Percentiles rank a stretch among this genome's conserved stretches.
Evolutionary conservation across 1,140 invertebrate species (phyloP).

Genomic region (Listronotus oregonensis): DNA sequence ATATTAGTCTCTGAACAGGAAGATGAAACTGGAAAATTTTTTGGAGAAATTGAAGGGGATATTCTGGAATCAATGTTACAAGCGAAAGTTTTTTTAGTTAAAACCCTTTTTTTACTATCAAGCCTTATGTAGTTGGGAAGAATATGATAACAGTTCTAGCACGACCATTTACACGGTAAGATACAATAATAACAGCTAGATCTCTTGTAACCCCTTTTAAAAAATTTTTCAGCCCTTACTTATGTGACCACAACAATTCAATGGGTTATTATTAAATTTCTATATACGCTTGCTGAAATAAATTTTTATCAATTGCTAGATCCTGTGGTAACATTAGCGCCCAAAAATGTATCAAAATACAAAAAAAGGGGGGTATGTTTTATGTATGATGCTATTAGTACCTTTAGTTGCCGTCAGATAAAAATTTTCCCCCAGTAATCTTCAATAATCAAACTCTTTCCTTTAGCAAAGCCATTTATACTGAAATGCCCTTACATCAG

Average conservation of each 20-base stretch:
- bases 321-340: slow-evolving; percentile 32
- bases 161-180: slow-evolving; percentile 10
- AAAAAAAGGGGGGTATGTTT: too few relatives aligned
- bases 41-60: slow-evolving; percentile 80
- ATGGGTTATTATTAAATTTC: slow-evolving; percentile 54
- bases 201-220: slow-evolving; percentile 28
- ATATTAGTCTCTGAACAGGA: slow-evolving; percentile 73
- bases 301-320: slow-evolving; percentile 49
- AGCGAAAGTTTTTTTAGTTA: slow-evolving; percentile 73
- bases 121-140: slow-evolving; percentile 67
- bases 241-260: slow-evolving; percentile 47
- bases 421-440: too few relatives aligned
- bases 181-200: too few relatives aligned
- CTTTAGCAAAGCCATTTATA: too few relatives aligned
- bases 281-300: slow-evolving; percentile 55
- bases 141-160: slow-evolving; percentile 15
- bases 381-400: too few relatives aligned
- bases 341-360: slow-evolving; percentile 22
- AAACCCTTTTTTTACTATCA: slow-evolving; percentile 87
- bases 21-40: slow-evolving; percentile 76
- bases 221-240: slow-evolving; percentile 54
- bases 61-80: slow-evolving; percentile 79
- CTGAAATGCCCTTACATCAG: too few relatives aligned
- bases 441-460: too few relatives aligned
- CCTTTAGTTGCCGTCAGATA: too few relatives aligned